phyloP scores from a whole-genome alignment of 2,888 invertebrate species.

The Polyploca ridens region DNA sequence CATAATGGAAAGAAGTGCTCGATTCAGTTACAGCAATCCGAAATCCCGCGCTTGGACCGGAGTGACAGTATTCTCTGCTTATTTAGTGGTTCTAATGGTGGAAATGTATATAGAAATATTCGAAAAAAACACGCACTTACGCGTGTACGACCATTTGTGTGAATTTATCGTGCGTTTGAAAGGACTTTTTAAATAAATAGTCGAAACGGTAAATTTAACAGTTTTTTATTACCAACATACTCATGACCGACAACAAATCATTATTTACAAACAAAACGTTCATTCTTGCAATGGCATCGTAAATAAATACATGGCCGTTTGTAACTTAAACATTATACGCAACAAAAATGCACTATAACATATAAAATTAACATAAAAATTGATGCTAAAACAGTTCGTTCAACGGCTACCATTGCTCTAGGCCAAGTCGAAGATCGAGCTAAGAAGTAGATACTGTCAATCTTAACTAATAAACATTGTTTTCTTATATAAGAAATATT shows the following conservation, averaged over 20 bases:
- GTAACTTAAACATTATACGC: background rate
- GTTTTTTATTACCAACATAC: background rate
- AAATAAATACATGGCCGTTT: background rate
- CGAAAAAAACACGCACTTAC: conserved; percentile 64
- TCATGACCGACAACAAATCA: conserved; percentile 8
- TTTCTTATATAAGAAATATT: conserved; percentile 1
- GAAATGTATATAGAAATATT: conserved; percentile 71
- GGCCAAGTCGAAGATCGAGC: background rate
- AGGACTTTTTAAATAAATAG: conserved; percentile 13
- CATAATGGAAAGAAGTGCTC: conserved; percentile 53
- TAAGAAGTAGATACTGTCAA: background rate
- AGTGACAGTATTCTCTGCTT: conserved; percentile 71
- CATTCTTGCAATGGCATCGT: conserved; percentile 2
- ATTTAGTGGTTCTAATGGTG: conserved; percentile 65
- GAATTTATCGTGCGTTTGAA: conserved; percentile 27
- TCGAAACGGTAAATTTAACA: background rate
- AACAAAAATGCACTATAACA: conserved; percentile 12
- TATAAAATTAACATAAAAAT: background rate
- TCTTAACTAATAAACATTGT: background rate
- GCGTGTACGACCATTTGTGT: conserved; percentile 56
- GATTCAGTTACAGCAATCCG: conserved; percentile 60
- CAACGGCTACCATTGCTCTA: background rate
- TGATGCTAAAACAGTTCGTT: background rate
- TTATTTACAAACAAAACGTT: conserved; percentile 23
- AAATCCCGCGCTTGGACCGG: conserved; percentile 65